These are phyloP conservation scores for Neomorphus geoffroyi DNA, from an alignment of 2,797 vertebrate genomes.

Conservation along the genomic window DNA sequence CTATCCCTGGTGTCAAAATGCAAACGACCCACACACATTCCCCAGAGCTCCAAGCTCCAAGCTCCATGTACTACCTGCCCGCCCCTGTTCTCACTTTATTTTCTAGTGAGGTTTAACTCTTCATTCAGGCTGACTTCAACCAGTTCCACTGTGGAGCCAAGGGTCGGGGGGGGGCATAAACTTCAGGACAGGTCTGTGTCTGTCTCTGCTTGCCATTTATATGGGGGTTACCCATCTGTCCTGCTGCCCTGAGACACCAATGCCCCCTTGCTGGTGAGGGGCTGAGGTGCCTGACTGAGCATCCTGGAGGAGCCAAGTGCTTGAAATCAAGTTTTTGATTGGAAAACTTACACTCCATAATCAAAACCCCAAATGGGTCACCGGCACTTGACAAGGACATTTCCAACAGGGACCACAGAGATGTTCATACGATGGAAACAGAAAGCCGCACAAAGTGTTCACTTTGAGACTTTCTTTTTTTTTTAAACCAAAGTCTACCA, in stretches of 20 bases:
- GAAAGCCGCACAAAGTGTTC: not conserved
- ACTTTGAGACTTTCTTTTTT: not conserved
- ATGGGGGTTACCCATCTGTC: not conserved
- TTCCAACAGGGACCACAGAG: not conserved
- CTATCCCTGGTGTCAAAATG: not conserved
- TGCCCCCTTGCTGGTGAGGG: not conserved
- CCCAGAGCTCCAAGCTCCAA: too few relatives aligned
- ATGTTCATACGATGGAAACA: not conserved
- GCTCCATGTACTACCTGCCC: fast-evolving
- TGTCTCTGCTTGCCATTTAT: not conserved
- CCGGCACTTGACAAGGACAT: fast-evolving
- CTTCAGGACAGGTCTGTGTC: not conserved
- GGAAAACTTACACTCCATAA: not conserved
- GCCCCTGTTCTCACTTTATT: not conserved
- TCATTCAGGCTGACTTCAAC: not conserved
- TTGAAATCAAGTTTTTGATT: not conserved
- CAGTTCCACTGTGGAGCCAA: not conserved
- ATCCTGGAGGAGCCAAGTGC: not conserved
- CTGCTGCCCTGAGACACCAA: fast-evolving
- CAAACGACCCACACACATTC: too few relatives aligned
- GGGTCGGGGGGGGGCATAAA: not conserved
- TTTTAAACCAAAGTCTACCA: not conserved
- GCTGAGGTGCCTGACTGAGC: not conserved
- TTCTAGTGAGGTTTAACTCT: not conserved
- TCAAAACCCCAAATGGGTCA: not conserved